Evolutionary conservation across 2,113 vertebrate genomes (phyloP).

Genomic region (Choloepus hoffmanni): DNA sequence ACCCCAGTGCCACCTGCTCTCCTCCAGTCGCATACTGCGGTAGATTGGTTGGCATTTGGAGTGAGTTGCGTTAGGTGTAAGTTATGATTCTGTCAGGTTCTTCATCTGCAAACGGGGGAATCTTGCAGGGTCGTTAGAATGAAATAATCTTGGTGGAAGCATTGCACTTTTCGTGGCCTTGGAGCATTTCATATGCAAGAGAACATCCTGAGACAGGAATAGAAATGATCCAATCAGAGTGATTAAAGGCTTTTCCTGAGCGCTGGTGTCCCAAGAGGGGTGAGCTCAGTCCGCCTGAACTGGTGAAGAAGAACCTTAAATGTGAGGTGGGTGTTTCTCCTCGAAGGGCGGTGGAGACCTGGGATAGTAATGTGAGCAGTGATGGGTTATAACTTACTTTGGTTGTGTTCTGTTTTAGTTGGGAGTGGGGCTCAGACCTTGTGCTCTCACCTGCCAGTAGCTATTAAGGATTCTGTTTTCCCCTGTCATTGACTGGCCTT

Average conservation of each 20-base stretch:
- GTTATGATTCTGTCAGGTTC: too few species aligned
- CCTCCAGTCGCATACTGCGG: too few species aligned
- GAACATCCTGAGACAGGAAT: conserved; percentile 44
- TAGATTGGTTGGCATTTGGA: too few species aligned
- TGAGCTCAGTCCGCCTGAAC: background rate
- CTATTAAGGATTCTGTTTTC: background rate
- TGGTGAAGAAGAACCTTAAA: background rate
- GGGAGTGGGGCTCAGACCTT: background rate
- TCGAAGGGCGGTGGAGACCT: too few species aligned
- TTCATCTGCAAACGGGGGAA: background rate
- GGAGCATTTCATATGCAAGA: conserved; percentile 40
- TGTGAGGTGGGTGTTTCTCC: background rate
- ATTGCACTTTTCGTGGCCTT: background rate
- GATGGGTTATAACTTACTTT: accelerated
- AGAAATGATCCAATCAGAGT: conserved; percentile 63
- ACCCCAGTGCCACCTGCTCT: background rate
- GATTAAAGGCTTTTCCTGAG: conserved; percentile 59
- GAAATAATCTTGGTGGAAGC: background rate
- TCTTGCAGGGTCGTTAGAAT: background rate
- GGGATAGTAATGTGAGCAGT: accelerated
- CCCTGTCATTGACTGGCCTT: background rate
- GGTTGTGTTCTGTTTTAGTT: background rate
- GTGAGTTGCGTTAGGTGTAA: too few species aligned
- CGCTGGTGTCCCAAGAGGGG: background rate
- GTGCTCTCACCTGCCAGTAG: background rate